These are phyloP conservation scores for Chrysolina americana DNA, from an alignment of 2,888 invertebrate genomes.

Conservation along the genomic window DNA sequence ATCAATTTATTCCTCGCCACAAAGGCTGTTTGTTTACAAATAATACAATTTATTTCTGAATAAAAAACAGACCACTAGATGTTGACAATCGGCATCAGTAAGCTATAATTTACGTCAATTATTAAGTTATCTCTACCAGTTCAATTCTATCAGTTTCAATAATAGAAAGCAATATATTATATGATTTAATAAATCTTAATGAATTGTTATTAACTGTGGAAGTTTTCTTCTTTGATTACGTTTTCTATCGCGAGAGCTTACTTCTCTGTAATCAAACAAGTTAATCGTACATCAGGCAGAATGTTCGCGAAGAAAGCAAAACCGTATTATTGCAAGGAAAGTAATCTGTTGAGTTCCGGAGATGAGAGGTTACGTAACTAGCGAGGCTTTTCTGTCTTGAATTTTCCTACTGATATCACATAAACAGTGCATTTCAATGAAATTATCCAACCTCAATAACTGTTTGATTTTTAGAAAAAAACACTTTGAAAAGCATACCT, in stretches of 20 bases:
- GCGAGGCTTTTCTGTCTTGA: neutral
- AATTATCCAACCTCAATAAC: too few species aligned
- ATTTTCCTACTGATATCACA: neutral
- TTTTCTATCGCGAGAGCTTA: slow-evolving; percentile 12
- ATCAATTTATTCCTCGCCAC: slow-evolving; percentile 25
- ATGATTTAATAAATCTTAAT: slow-evolving; percentile 35
- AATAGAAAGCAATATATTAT: slow-evolving; percentile 38
- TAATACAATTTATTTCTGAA: slow-evolving; percentile 16
- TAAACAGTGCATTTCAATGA: too few species aligned
- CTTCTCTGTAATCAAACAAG: slow-evolving; percentile 12
- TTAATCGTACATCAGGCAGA: neutral
- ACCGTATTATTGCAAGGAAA: neutral
- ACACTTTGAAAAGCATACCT: too few species aligned
- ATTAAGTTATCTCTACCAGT: slow-evolving; percentile 35
- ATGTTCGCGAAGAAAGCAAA: neutral
- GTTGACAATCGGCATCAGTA: slow-evolving; percentile 21
- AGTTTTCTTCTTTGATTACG: slow-evolving; percentile 22
- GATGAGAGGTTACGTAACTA: neutral
- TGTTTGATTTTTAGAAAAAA: too few species aligned
- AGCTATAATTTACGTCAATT: slow-evolving; percentile 27
- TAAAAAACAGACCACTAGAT: slow-evolving; percentile 25
- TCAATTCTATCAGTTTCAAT: slow-evolving; percentile 36
- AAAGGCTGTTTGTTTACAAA: slow-evolving; percentile 30
- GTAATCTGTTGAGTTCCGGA: neutral
- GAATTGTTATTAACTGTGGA: slow-evolving; percentile 21